Base-by-base conservation (phyloP, 2,113 vertebrate species). In the Oncorhynchus mykiss region DNA sequence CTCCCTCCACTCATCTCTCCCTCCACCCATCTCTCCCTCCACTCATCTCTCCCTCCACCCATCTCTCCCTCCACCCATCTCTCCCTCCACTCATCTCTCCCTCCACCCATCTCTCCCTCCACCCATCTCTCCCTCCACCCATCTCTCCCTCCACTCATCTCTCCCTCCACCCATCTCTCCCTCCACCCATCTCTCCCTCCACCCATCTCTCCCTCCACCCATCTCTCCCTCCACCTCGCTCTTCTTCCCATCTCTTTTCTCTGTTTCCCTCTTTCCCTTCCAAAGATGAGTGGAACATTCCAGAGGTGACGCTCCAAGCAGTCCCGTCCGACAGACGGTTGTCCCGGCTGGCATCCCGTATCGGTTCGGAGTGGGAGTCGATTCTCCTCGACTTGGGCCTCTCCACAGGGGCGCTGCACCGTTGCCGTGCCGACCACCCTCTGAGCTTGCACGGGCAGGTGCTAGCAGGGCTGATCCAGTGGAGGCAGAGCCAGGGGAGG, bases 301-400 rank as follows among this genome's bases (percentile, higher is more conserved):
- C 95, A 0, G 80, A 89, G 0, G 76, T 86, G 0, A 9, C 94
- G 78, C 92, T 95, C 78, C 88, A 82, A 74, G 88, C 78, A 29
- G 91, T 93, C 13, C 97, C 96, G 0, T 95, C 96, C 0, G 96
- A 97, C 73, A 94, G 76, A 79, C 95, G 96, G 80, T 80, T 99
- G 76, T 97, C 93, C 89, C 91, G 87, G 45, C 92, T 99, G 77
- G 95, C 96, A 0, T 87, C 90, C 27, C 90, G 73, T 22, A 91
- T 99, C 8, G 95, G 97, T 2, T 67, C 91, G 0, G 94, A 97
- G 74, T 98, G 96, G 96, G 96, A 98, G 80, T 78, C 84, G 1
- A 75, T 97, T 2, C 86, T 94, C 76, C 83, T 97, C 83, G 93
- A 94, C 5, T 90, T 99, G 88, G 97, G 96, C 4, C 85, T 98